These are phyloP conservation scores for Dendroctonus ponderosae DNA, from an alignment of 1,140 invertebrate species.

Conservation along the genomic window DNA sequence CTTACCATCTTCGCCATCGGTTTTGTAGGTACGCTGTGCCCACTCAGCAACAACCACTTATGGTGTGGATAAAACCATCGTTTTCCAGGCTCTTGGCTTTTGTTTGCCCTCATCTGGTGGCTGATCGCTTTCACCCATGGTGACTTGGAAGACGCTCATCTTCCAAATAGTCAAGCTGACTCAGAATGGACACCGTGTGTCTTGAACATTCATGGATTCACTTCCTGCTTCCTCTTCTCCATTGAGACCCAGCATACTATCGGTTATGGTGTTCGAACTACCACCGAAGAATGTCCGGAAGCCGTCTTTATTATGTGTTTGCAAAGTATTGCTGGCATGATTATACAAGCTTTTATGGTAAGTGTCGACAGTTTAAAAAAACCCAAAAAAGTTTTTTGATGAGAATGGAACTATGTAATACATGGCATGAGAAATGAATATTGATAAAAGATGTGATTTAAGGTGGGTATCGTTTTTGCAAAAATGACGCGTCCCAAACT, in stretches of 20 bases:
- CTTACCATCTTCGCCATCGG: constrained; percentile 87
- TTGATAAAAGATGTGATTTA: no score
- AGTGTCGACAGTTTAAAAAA: neutral
- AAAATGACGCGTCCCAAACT: constrained; percentile 96
- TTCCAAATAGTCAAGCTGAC: constrained; percentile 65
- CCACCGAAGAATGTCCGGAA: constrained; percentile 93
- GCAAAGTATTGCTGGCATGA: constrained; percentile 90
- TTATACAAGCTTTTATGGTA: constrained; percentile 71
- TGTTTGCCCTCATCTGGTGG: constrained; percentile 93
- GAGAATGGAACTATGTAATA: no score
- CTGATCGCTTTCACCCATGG: constrained; percentile 91
- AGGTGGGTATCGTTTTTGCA: constrained; percentile 84
- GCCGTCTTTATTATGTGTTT: constrained; percentile 96
- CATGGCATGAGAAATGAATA: no score
- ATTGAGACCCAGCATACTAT: constrained; percentile 95
- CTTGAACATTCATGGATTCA: constrained; percentile 76
- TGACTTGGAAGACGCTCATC: constrained; percentile 75
- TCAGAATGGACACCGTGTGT: constrained; percentile 81
- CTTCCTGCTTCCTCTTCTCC: constrained; percentile 88
- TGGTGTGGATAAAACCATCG: no score
- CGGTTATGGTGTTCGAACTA: constrained; percentile 68
- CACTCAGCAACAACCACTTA: no score
- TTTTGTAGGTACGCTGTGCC: constrained; percentile 66
- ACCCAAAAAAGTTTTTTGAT: no score
- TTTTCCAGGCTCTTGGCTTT: constrained; percentile 80